A percentile compares a stretch with the other conserved stretches of the same genome.
These are phyloP conservation scores for Panonychus citri DNA, from an alignment of 1,140 invertebrate genomes.

Conservation along the genomic window DNA sequence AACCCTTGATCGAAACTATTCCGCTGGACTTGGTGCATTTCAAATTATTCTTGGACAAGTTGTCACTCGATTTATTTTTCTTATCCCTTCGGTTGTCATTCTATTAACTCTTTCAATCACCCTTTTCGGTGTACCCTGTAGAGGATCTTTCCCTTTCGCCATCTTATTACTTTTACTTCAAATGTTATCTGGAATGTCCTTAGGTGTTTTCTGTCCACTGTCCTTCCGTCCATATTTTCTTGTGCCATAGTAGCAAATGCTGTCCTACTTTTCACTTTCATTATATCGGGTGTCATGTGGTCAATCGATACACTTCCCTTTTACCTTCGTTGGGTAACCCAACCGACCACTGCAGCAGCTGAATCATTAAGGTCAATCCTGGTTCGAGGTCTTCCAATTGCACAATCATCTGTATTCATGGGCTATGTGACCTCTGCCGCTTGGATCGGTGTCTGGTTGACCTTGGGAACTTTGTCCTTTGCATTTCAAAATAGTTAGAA, in stretches of 20 bases:
- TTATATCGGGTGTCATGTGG: constrained; percentile 55
- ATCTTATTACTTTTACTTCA: constrained; percentile 26
- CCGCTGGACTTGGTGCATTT: background rate
- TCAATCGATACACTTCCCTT: constrained; percentile 70
- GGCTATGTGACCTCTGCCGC: constrained; percentile 62
- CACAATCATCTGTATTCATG: constrained; percentile 53
- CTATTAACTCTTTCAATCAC: background rate
- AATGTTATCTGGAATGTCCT: constrained; percentile 75
- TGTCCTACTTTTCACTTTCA: background rate
- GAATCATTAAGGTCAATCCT: constrained; percentile 64
- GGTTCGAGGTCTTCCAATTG: constrained; percentile 60
- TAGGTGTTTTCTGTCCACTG: constrained; percentile 70
- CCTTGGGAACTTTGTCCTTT: background rate
- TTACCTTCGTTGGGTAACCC: constrained; percentile 47
- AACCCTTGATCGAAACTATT: background rate
- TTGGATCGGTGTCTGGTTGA: constrained; percentile 48
- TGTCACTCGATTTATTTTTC: background rate
- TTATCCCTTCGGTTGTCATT: background rate
- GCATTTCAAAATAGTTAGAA: background rate
- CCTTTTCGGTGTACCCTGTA: background rate
- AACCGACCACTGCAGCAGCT: constrained; percentile 70
- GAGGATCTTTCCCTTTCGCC: background rate
- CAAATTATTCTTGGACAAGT: background rate
- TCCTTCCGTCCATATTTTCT: constrained; percentile 15
- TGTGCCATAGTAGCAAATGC: background rate